Evolutionary conservation across 2,113 vertebrate genomes (phyloP).

Genomic region (Uria aalge): DNA sequence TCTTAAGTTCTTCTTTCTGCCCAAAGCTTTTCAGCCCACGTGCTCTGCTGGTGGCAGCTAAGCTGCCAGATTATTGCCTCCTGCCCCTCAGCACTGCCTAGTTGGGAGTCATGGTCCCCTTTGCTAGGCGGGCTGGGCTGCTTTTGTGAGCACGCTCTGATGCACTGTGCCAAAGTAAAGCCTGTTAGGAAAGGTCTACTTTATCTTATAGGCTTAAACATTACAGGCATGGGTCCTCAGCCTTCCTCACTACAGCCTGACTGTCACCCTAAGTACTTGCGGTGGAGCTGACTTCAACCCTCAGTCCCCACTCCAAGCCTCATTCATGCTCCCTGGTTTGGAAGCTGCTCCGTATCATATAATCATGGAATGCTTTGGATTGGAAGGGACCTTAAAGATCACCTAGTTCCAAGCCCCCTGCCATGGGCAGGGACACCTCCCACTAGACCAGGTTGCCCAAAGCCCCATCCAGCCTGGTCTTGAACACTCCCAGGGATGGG

Average conservation of each 20-base stretch:
- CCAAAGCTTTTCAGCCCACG: background rate
- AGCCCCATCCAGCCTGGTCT: background rate
- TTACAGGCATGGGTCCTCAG: background rate
- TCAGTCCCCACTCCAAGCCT: background rate
- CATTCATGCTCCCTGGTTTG: background rate
- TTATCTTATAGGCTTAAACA: too few species aligned
- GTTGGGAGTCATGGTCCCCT: fast-evolving
- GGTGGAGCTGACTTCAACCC: background rate
- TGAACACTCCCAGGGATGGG: background rate
- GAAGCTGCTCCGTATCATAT: background rate
- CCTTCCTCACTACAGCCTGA: background rate
- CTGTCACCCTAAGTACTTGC: too few species aligned
- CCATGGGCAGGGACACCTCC: background rate
- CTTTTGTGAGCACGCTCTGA: fast-evolving
- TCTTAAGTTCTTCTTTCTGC: background rate
- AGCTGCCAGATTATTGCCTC: background rate
- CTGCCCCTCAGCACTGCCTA: background rate
- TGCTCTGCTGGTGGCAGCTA: background rate
- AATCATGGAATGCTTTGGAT: background rate
- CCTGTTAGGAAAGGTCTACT: background rate
- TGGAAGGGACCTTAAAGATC: background rate
- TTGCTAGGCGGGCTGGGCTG: fast-evolving
- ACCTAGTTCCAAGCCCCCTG: background rate
- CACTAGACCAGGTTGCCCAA: background rate
- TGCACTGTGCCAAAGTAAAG: background rate